Conservation (phyloP, 2,888 invertebrate genomes). For the Steromphala cineraria region DNA sequence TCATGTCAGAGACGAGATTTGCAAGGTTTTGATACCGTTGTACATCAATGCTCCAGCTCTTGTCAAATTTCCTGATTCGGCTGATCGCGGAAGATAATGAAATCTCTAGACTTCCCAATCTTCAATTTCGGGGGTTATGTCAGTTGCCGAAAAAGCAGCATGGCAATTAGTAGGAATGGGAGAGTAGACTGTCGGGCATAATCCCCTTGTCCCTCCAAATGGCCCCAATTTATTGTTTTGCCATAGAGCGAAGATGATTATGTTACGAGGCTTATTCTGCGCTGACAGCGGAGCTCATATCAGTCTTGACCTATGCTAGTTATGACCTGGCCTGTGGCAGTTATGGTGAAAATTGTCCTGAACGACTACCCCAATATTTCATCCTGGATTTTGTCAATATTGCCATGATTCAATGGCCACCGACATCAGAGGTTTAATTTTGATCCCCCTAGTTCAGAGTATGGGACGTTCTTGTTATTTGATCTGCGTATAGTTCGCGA, state of each 20-base stretch:
- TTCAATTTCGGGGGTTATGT: slow-evolving; percentile 29
- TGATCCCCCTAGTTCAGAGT: not conserved
- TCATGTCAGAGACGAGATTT: slow-evolving; percentile 29
- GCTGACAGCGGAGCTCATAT: slow-evolving; percentile 27
- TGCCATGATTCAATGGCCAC: slow-evolving; percentile 22
- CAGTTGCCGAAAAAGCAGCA: slow-evolving; percentile 25
- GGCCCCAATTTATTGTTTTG: slow-evolving; percentile 28
- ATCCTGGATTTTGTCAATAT: slow-evolving; percentile 30
- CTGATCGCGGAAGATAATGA: slow-evolving; percentile 28
- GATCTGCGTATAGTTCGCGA: slow-evolving; percentile 21
- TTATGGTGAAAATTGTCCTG: slow-evolving; percentile 25
- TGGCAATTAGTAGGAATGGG: slow-evolving; percentile 22
- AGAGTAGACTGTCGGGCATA: slow-evolving; percentile 16
- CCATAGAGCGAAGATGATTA: slow-evolving; percentile 19
- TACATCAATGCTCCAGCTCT: slow-evolving; percentile 15
- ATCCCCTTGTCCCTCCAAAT: slow-evolving; percentile 23
- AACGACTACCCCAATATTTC: slow-evolving; percentile 27
- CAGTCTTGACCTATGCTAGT: slow-evolving; percentile 22
- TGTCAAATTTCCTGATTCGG: slow-evolving; percentile 11
- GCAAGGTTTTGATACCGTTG: slow-evolving; percentile 23
- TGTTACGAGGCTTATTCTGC: slow-evolving; percentile 24
- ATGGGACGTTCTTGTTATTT: slow-evolving; percentile 19
- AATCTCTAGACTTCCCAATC: slow-evolving; percentile 11
- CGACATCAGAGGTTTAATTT: slow-evolving; percentile 29
- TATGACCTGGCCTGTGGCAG: slow-evolving; percentile 23